Base-by-base conservation (phyloP, 2,797 vertebrate species). In the Triplophysa bombifrons region DNA sequence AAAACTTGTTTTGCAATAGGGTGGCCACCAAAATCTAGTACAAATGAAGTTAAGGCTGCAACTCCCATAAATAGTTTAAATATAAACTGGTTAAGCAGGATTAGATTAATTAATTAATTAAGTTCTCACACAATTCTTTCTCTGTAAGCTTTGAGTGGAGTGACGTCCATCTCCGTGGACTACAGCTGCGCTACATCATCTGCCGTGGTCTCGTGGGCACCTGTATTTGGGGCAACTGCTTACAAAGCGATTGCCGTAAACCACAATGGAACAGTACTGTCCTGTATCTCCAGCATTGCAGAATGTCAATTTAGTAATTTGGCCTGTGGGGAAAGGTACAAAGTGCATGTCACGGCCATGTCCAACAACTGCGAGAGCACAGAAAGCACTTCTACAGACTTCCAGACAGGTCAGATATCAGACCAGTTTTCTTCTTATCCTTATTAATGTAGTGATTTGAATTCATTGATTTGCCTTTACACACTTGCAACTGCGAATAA, bases 101-200 rank as follows among this genome's bases (percentile, higher is more conserved):
- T 48, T 12, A 46, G 22, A 22, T 22, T 22, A 46, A 2, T 46
- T 1, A 27, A 27, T 27, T 1, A 27, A 27, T 27, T 13, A 48
- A 48, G 16, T 51, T 51, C 12, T 2, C 14, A 46, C 50, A 60
- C 11, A 0, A 50, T 4, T 82, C 14, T 25, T 48, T 34, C 12
- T 72, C 50, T 74, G 78, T n/a, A 87, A 95, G 94, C 78, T 30
- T 38, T 94, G 76, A 87, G 55, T 53, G 83, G 92, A 1, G 92
- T 93, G 30, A 80, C 86, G 2, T 77, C 83, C 0, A 73, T 94
- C 17, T 76, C 76, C 0, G 89, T 88, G 72, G 78, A 91, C 77
- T 94, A 94, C 88, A 83, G 14, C 63, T 94, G 93, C 83, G 12
- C 53, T 50, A 82, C 10, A 1, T 41, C 86, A 13, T 83, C 83